Evolutionary conservation across 2,797 vertebrate genomes (phyloP).

Genomic region (Pseudochromis fuscus): DNA sequence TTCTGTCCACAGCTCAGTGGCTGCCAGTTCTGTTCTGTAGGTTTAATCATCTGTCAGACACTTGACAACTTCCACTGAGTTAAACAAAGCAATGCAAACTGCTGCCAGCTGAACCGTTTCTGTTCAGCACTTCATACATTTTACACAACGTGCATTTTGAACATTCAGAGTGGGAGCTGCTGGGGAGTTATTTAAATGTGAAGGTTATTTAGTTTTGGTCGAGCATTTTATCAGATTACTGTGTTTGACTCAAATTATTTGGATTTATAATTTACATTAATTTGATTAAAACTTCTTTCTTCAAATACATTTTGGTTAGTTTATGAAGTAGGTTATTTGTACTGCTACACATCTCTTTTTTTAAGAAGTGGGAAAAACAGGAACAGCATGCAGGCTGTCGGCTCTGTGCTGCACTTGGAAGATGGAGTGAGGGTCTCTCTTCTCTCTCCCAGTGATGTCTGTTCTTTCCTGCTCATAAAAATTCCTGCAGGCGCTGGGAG

Average conservation of each 20-base stretch:
- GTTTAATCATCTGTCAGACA: conserved; percentile 61
- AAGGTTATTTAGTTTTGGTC: conserved; percentile 9
- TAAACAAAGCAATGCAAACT: conserved; percentile 49
- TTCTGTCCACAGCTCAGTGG: conserved; percentile 53
- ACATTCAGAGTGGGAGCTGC: conserved; percentile 3
- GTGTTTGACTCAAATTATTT: conserved; percentile 8
- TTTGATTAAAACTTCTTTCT: not conserved
- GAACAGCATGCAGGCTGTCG: not conserved
- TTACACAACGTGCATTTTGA: too few relatives aligned
- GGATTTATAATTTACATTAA: conserved; percentile 3
- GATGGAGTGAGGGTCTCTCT: conserved; percentile 41
- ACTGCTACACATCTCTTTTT: not conserved
- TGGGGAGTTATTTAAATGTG: conserved; percentile 1
- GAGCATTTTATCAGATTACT: not conserved
- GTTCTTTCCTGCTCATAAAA: conserved; percentile 82
- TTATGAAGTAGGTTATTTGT: conserved; percentile 2
- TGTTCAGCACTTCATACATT: conserved; percentile 33
- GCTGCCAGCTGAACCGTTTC: conserved; percentile 31
- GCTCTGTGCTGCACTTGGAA: conserved; percentile 13
- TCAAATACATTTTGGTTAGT: not conserved
- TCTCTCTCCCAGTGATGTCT: conserved; percentile 60
- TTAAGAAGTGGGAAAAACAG: conserved; percentile 9
- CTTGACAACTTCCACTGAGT: conserved; percentile 55
- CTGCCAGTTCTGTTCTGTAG: conserved; percentile 50
- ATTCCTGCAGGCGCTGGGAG: conserved; percentile 78